Evolutionary conservation across 1,140 invertebrate genomes (phyloP), one percentile per base, ranked within the genome.

Genomic region (Halesus radiatus): DNA sequence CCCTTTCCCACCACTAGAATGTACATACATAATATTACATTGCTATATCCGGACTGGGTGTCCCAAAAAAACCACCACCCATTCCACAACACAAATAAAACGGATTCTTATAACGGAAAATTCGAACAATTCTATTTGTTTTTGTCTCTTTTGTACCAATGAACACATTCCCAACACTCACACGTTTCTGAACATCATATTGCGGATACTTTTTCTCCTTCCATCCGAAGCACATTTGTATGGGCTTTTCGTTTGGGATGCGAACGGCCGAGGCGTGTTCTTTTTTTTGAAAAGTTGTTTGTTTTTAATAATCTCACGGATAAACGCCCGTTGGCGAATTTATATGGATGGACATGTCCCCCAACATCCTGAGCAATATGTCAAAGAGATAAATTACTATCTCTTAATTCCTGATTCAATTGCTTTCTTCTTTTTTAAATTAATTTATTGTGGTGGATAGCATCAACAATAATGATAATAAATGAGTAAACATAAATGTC

Each of bases 61-160:
- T 60, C 20, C 23, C 56, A 6, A 60, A 60, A 60, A 22, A 60
- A 60, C 1, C 18, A 20, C 56, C 23, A 13, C 56, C 56, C 56
- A 22, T 60, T 60, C 56, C 18, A 22, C 18, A 60, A 60, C 18
- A 22, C 56, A 60, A 60, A 60, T 60, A 60, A 60, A 60, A 60
- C 56, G 23, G 56, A 60, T 60, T 60, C 56, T 60, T 60, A 3
- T 22, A 60, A 60, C 20, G 56, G 56, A 60, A 60, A 60, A 60
- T 22, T 60, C 56, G 4, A 60, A 60, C 56, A 23, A 60, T 60
- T 60, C 56, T 60, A 22, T 60, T 22, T 22, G 18, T 18, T 22
- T 29, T 60, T 60, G 56, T 22, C 56, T 60, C 10, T 3, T 45
- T 45, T 23, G 56, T 60, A 20, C 56, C 56, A 60, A 60, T 60